Conservation (phyloP, 1,140 invertebrate species). For the Tetranychus cinnabarinus region DNA sequence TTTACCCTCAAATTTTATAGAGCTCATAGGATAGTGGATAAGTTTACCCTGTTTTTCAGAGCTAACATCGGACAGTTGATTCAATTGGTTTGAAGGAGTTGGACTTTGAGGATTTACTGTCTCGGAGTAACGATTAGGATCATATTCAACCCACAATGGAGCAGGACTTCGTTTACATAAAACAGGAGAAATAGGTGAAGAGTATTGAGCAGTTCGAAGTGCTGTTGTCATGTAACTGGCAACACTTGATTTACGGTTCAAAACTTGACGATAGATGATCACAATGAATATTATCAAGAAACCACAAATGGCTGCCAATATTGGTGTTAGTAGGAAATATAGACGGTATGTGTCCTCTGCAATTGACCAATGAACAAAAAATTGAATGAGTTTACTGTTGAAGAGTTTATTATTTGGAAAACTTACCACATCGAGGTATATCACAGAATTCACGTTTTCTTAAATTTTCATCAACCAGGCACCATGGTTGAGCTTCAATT, state of each 20-base stretch:
- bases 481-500: conserved; percentile 59
- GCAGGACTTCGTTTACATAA: too few relatives aligned
- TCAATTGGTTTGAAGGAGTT: not conserved
- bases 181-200: too few relatives aligned
- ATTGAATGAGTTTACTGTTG: too few relatives aligned
- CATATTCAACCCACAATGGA: not conserved
- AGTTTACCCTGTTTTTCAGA: conserved; percentile 14
- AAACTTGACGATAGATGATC: too few relatives aligned
- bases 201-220: too few relatives aligned
- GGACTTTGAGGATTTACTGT: not conserved
- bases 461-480: conserved; percentile 32
- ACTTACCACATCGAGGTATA: conserved; percentile 51
- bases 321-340: too few relatives aligned
- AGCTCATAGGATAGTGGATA: conserved; percentile 35
- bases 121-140: not conserved
- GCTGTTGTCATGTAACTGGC: too few relatives aligned
- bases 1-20: conserved; percentile 72
- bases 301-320: too few relatives aligned
- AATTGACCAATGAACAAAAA: too few relatives aligned
- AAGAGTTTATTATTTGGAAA: not conserved
- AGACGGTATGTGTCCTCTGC: too few relatives aligned
- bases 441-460: conserved; percentile 42
- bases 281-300: too few relatives aligned
- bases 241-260: too few relatives aligned
- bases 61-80: not conserved